Evolutionary conservation across 2,797 vertebrate species (phyloP), one percentile per base, ranked within the genome.

Genomic region (Macroramphosus scolopax): DNA sequence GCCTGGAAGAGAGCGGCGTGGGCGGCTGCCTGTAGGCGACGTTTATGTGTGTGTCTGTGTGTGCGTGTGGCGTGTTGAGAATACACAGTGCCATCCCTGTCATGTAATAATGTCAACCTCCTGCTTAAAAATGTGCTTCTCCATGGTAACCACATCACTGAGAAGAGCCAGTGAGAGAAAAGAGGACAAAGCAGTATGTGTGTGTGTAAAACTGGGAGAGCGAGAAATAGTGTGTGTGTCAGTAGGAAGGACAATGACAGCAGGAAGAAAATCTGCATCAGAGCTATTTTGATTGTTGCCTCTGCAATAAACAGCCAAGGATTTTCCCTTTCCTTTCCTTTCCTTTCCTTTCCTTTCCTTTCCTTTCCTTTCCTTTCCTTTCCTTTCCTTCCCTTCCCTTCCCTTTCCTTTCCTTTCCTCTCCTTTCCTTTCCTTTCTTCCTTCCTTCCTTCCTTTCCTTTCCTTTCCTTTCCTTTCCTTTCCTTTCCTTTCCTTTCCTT

Each of bases 101-200:
- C 53, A 51, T 63, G 57, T 51, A 67, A 73, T 63, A 64, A 65
- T 77, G 58, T 77, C 65, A 79, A 49, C 61, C 80, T 60, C 64
- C 63, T 73, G 60, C 63, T 62, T 61, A 65, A 81, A 76, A 79
- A 75, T 60, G 54, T 63, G 58, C 46, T 68, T 86, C 71, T 78
- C 85, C 84, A 88, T 85, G 83, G 87, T 65, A 86, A 89, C 84
- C 56, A 54, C 70, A 77, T 47, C 53, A 60, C 25, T 12, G 29
- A 52, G 40, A 40, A 9, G 24, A 33, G 53, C 14, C 7, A 41
- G 39, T 20, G 51, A 51, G 45, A 49, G 54, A 28, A 65, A 47
- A 0, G 0, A 36, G 45, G 40, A 40, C 29, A 53, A 36, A 38
- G 14, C 38, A n/a, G 22, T 10, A 30, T 14, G 17, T 39, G 38